These are phyloP conservation scores for Sebastes ruberrimus DNA, from an alignment of 2,797 vertebrate species.

Conservation along the genomic window DNA sequence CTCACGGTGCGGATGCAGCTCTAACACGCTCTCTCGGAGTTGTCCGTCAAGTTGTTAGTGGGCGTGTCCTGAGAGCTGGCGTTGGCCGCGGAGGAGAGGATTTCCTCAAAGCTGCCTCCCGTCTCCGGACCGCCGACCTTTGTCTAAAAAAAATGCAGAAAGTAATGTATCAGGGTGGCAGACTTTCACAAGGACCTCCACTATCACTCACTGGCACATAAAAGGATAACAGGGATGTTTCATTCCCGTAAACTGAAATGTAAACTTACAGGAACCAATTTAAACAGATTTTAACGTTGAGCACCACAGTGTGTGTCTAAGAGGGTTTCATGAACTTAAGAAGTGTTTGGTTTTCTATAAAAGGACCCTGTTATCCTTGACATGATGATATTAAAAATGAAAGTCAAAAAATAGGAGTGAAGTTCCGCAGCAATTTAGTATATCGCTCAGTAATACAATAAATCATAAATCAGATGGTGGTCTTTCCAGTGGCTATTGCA, in stretches of 20 bases:
- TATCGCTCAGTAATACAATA: not conserved
- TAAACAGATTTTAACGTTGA: not conserved
- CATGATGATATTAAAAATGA: not conserved
- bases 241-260: not conserved
- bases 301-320: not conserved
- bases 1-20: not conserved
- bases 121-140: constrained; percentile 87
- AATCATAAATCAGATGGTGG: not conserved
- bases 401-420: not conserved
- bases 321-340: not conserved
- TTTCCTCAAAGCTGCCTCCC: constrained; percentile 93
- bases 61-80: constrained; percentile 90
- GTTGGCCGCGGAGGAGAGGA: constrained; percentile 92
- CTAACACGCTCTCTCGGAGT: constrained; percentile 84
- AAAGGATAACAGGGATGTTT: not conserved
- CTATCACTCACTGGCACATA: not conserved
- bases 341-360: not conserved
- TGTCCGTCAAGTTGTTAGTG: constrained; percentile 77
- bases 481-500: not conserved
- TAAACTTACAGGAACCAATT: not conserved
- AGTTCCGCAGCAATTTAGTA: not conserved
- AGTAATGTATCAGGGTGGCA: too few relatives aligned
- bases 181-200: not conserved
- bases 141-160: constrained; percentile 76
- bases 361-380: not conserved